Percentiles rank a stretch among this genome's conserved stretches.
phyloP scores from a whole-genome alignment of 1,140 invertebrate species.

The Babylonia areolata region DNA sequence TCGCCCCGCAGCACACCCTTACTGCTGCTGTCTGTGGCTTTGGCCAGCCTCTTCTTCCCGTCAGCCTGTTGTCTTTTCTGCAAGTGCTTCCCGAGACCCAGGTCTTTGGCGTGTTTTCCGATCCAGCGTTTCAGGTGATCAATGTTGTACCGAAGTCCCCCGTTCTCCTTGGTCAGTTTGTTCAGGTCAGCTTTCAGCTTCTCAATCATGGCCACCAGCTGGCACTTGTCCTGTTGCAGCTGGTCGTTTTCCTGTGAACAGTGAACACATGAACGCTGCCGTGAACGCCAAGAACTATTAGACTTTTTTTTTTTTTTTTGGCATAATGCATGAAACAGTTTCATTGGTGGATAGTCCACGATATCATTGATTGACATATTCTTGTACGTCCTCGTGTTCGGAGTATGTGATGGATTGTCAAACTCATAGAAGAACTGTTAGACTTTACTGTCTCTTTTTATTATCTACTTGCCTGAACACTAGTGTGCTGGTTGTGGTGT shows the following conservation, averaged over 20 bases:
- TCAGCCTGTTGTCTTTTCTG: background rate
- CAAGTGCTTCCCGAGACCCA: constrained; percentile 18
- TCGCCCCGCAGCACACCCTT: constrained; percentile 12
- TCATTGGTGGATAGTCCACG: no score
- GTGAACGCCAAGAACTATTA: background rate
- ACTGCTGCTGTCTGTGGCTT: background rate
- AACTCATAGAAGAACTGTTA: no score
- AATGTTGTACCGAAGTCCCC: background rate
- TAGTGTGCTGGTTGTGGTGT: no score
- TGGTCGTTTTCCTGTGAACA: constrained; percentile 31
- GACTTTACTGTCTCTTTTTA: no score
- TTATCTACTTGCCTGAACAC: no score
- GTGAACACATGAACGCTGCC: background rate
- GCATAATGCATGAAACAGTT: no score
- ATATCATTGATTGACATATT: no score
- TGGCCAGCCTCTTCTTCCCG: background rate
- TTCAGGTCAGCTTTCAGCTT: background rate
- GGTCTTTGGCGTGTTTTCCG: background rate
- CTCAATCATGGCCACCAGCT: constrained; percentile 15
- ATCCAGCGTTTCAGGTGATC: constrained; percentile 32
- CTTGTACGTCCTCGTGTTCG: no score
- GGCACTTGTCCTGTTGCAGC: constrained; percentile 30
- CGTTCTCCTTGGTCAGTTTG: background rate
- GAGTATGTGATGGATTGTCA: no score
- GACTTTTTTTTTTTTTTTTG: no score